Base-by-base conservation (phyloP, 2,797 vertebrate species). In the Protosalanx chinensis region DNA sequence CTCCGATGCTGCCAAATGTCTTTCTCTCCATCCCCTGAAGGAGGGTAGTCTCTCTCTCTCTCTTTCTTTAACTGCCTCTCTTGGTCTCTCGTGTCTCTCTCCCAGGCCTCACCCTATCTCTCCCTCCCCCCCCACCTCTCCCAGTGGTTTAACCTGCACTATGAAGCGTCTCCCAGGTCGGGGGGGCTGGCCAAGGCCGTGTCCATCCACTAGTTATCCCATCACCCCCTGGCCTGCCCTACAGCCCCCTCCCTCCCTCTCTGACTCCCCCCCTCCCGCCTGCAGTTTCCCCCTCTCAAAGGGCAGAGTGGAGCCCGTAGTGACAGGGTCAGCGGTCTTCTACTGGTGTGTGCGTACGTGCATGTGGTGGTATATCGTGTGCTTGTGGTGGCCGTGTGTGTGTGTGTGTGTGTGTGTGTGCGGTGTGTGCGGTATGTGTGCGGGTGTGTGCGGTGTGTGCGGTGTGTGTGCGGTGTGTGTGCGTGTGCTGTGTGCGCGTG, bases 121-220 rank as follows among this genome's bases (percentile, higher is more conserved):
- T 12, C 49, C n/a, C n/a, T n/a, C n/a, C n/a, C n/a, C n/a, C n/a
- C n/a, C n/a, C n/a, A n/a, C 13, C 32, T 8, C 71, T 67, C 37
- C 41, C 37, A 49, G 35, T 64, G 13, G 32, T 64, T n/a, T 37
- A 33, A 18, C 5, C 33, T 35, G 8, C 27, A 60, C 58, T 4
- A 5, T 12, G 13, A n/a, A 18, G 35, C 18, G 13, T 41, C 37
- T 37, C 10, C 10, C n/a, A 10, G 33, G 62, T 64, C 62, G n/a
- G 7, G 37, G 62, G n/a, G 32, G 32, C 35, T 18, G 30, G 33
- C 5, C 23, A 20, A 18, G 18, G 37, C 32, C 20, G 62, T 64
- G 62, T 35, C n/a, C 33, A 64, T 8, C 62, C 32, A 8, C 62
- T 64, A 35, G 62, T 64, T 64, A 64, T 64, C 62, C 51, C 51